These are phyloP conservation scores for Erythrolamprus reginae DNA, from an alignment of 2,113 vertebrate genomes.

Conservation along the genomic window DNA sequence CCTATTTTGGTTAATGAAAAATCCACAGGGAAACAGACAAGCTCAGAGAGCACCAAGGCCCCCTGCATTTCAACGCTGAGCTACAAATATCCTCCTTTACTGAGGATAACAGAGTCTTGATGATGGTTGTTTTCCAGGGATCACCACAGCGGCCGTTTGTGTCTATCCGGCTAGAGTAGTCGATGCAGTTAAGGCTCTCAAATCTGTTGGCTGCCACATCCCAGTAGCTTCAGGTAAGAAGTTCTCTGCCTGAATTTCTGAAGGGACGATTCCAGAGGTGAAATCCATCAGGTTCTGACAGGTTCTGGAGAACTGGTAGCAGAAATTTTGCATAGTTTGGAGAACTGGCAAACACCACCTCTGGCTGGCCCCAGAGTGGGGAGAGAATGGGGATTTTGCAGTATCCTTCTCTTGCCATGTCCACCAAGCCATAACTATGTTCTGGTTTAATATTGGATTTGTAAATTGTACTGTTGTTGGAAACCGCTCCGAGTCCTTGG, in stretches of 20 bases:
- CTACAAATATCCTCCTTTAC: not conserved
- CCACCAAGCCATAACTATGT: too few relatives aligned
- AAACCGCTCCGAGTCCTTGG: too few relatives aligned
- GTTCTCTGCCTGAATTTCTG: not conserved
- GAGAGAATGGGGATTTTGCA: too few relatives aligned
- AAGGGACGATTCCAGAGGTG: not conserved
- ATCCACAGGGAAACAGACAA: not conserved
- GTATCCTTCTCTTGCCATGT: too few relatives aligned
- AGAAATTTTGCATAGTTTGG: too few relatives aligned
- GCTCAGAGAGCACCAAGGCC: not conserved
- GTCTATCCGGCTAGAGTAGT: conserved; percentile 87
- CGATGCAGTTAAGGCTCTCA: conserved; percentile 78
- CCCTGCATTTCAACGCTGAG: not conserved
- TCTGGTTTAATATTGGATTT: too few relatives aligned
- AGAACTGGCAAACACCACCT: too few relatives aligned
- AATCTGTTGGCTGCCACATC: conserved; percentile 75
- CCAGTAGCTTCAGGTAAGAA: conserved; percentile 89
- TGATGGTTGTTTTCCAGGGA: conserved; percentile 62
- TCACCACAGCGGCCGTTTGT: conserved; percentile 85
- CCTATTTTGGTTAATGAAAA: not conserved
- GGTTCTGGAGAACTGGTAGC: too few relatives aligned
- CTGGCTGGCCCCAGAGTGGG: too few relatives aligned
- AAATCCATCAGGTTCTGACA: too few relatives aligned
- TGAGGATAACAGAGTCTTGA: not conserved
- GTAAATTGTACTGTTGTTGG: too few relatives aligned